phyloP scores from a whole-genome alignment of 2,797 vertebrate genomes.

The Salmo trutta region DNA sequence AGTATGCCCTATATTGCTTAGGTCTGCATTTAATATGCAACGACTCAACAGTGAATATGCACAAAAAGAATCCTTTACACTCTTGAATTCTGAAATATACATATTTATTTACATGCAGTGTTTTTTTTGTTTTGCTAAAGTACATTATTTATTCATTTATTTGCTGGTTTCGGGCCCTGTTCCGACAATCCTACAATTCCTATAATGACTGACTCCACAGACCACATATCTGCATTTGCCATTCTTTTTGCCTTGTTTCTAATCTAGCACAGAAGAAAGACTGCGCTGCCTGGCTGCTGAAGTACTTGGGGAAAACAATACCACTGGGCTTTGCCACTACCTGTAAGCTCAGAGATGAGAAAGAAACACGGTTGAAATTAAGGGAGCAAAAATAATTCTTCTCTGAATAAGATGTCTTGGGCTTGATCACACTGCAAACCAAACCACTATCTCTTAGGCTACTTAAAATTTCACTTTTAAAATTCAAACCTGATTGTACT shows the following conservation, averaged over 20 bases:
- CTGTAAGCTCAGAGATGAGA: constrained; percentile 80
- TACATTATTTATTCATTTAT: constrained; percentile 32
- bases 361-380: constrained; percentile 78
- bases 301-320: constrained; percentile 77
- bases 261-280: constrained; percentile 79
- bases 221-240: constrained; percentile 73
- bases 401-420: constrained; percentile 96
- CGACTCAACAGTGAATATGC: constrained; percentile 19
- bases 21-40: constrained; percentile 13
- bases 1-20: constrained; percentile 12
- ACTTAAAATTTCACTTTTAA: constrained; percentile 99
- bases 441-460: constrained; percentile 98
- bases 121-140: too few relatives aligned
- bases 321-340: constrained; percentile 79
- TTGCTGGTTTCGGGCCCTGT: constrained; percentile 38
- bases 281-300: constrained; percentile 48
- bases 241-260: constrained; percentile 76
- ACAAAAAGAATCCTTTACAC: constrained; percentile 27
- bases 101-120: constrained; percentile 51
- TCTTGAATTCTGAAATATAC: constrained; percentile 10
- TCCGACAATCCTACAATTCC: constrained; percentile 42
- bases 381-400: constrained; percentile 86
- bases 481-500: constrained; percentile 99
- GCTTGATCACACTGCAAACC: constrained; percentile 98
- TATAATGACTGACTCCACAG: constrained; percentile 68